A percentile compares a stretch with the other conserved stretches of the same genome.
phyloP scores from a whole-genome alignment of 2,888 invertebrate species.

The Pristionchus entomophagus region DNA sequence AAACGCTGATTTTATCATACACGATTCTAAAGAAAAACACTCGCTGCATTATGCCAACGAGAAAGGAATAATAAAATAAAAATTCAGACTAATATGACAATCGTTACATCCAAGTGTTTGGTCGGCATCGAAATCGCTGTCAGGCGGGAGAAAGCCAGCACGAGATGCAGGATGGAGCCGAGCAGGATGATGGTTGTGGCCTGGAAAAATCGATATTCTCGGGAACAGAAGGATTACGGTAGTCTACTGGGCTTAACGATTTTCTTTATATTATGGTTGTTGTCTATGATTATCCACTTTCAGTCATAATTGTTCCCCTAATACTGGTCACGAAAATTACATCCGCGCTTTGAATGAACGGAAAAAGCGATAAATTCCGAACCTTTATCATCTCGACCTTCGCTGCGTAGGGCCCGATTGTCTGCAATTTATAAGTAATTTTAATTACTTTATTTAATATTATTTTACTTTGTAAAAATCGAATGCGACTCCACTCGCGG shows the following conservation, averaged over 20 bases:
- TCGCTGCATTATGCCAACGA: no score
- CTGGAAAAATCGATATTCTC: background rate
- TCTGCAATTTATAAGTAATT: background rate
- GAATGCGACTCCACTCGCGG: background rate
- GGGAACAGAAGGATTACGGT: no score
- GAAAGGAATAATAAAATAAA: background rate
- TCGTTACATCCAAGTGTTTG: background rate
- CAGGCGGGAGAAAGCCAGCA: background rate
- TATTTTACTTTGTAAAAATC: background rate
- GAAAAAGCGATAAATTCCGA: background rate
- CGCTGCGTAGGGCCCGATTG: background rate
- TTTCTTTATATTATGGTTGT: no score
- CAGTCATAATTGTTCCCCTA: no score
- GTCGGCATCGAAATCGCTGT: background rate
- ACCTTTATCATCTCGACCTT: slow-evolving; percentile 26
- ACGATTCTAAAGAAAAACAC: no score
- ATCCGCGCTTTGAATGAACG: no score
- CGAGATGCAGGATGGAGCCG: background rate
- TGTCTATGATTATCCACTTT: no score
- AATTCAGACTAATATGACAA: background rate
- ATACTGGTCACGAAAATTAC: no score
- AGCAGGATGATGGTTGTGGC: background rate
- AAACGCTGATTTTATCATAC: no score
- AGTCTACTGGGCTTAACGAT: no score
- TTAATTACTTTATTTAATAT: background rate